phyloP scores from a whole-genome alignment of 92 coral and sea anemone species.

The Epizoanthus scotinus region DNA sequence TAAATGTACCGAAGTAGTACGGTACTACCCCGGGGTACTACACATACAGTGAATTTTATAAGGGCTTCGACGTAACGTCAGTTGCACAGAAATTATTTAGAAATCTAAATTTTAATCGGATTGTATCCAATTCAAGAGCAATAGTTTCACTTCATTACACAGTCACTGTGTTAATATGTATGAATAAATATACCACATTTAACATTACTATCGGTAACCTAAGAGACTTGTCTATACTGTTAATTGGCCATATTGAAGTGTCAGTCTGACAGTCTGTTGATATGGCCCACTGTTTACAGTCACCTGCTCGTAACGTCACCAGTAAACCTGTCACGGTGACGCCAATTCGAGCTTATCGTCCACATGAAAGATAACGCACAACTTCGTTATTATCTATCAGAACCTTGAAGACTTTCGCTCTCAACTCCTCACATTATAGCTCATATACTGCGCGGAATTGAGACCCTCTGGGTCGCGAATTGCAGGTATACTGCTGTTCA shows the following conservation, averaged over 20 bases:
- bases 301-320: conserved; percentile 33
- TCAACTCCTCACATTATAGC: no score
- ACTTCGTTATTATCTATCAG: background rate
- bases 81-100: background rate
- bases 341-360: background rate
- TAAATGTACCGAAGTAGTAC: no score
- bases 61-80: background rate
- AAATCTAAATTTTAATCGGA: background rate
- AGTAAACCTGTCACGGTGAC: background rate
- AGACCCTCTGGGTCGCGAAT: no score
- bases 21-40: no score
- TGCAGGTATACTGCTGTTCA: no score
- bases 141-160: no score
- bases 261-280: background rate
- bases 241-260: background rate
- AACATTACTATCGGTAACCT: background rate
- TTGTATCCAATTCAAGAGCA: background rate
- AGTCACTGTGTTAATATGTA: no score
- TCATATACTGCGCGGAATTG: no score
- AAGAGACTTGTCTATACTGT: no score
- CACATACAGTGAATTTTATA: background rate
- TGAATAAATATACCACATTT: background rate
- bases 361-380: background rate
- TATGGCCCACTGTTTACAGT: background rate
- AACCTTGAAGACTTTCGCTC: no score